phyloP scores from a whole-genome alignment of 2,113 vertebrate species.

The Oriolus oriolus region DNA sequence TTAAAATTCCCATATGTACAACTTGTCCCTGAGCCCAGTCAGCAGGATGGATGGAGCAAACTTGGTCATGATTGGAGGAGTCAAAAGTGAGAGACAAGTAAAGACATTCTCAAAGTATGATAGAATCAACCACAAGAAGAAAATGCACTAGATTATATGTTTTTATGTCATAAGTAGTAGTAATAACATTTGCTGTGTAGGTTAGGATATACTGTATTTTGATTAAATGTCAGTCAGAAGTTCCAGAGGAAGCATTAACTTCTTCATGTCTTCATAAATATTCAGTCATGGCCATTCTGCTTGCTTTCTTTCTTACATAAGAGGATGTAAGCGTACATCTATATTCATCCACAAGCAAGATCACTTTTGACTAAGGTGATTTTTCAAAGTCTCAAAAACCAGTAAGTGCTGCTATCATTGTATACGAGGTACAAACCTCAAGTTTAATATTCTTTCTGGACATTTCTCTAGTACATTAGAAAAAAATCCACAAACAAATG shows the following conservation, averaged over 20 bases:
- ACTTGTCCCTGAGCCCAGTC: neutral
- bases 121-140: neutral
- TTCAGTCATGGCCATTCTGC: neutral
- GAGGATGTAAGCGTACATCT: rapidly evolving
- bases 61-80: neutral
- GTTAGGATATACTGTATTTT: neutral
- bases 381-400: neutral
- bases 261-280: neutral
- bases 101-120: neutral
- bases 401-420: rapidly evolving
- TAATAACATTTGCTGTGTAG: neutral
- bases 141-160: neutral
- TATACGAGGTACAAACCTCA: neutral
- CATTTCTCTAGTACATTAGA: neutral
- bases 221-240: neutral
- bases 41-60: neutral
- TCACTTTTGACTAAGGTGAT: neutral
- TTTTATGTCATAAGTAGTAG: neutral
- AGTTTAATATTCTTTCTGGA: neutral
- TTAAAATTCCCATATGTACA: neutral
- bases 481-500: neutral
- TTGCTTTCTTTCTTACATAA: neutral
- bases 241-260: neutral
- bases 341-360: neutral
- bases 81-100: neutral